phyloP scores from a whole-genome alignment of 2,888 invertebrate genomes.

The Chrysolina oricalcia region DNA sequence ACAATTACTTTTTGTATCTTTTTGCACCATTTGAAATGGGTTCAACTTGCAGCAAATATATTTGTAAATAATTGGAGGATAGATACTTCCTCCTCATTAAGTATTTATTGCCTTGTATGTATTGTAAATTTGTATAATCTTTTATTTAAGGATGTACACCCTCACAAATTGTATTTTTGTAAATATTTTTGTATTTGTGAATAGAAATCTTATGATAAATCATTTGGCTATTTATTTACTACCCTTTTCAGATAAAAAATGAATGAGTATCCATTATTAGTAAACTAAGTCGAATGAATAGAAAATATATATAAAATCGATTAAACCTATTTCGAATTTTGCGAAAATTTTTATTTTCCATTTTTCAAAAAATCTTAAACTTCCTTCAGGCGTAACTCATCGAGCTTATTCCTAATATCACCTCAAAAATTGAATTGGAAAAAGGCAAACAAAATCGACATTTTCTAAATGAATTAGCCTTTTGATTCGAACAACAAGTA shows the following conservation, averaged over 20 bases:
- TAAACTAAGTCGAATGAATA: neutral
- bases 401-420: no score
- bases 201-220: neutral
- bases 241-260: neutral
- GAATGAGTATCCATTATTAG: neutral
- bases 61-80: neutral
- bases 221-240: neutral
- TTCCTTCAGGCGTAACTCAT: no score
- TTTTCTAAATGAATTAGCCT: no score
- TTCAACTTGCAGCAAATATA: neutral
- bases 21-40: no score
- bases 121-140: conserved; percentile 12
- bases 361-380: no score
- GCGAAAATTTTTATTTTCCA: no score
- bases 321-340: no score
- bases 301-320: no score
- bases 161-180: conserved; percentile 9
- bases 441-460: no score
- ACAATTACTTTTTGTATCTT: no score
- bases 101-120: conserved; percentile 13
- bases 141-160: neutral
- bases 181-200: conserved; percentile 14
- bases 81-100: neutral
- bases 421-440: no score
- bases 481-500: no score